Base-by-base conservation (phyloP, 2,797 vertebrate species). In the Phaenicophaeus curvirostris region DNA sequence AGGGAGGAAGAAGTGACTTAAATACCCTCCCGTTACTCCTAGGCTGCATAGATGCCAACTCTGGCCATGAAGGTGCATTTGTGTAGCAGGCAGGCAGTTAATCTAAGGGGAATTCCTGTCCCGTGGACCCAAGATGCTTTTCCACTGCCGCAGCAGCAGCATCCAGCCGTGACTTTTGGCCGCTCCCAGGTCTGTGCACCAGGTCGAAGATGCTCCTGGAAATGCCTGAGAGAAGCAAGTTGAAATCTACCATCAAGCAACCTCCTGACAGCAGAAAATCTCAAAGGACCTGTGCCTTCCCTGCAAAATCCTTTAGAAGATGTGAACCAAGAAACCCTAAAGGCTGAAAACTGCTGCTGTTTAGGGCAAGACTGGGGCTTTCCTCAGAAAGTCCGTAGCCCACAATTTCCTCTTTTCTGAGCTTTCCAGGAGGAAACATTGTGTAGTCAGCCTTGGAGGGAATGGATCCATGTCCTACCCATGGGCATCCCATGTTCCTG, bases 31-130 rank as follows among this genome's bases (percentile, higher is more conserved):
- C 1, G 0, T 42, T 19, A 5, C 44, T 69, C 28, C 63, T 8
- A 6, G 51, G 44, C n/a, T 44, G 0, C 3, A 0, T 0, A 0
- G 37, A 8, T 63, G 20, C 33, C 61, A 44, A 3, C 44, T 25
- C 46, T 54, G 68, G 58, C 80, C 4, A 0, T 18, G 54, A 44
- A 48, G 58, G 31, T 30, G 67, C 3, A 0, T 87, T 48, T 74
- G 50, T 37, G 7, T 33, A 39, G 67, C 66, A 54, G 84, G 78
- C 48, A n/a, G 51, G 46, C 30, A 21, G 37, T 81, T 11, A 62
- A 2, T 61, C n/a, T 5, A 1, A 33, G 37, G 35, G 28, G 7
- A 48, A 24, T 6, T 4, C 21, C 46, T 13, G 33, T 17, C 55
- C 59, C 0, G 0, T 27, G 66, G 55, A 48, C 55, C 24, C 14